phyloP scores from a whole-genome alignment of 2,888 invertebrate species.

The Drosophila seclusa region DNA sequence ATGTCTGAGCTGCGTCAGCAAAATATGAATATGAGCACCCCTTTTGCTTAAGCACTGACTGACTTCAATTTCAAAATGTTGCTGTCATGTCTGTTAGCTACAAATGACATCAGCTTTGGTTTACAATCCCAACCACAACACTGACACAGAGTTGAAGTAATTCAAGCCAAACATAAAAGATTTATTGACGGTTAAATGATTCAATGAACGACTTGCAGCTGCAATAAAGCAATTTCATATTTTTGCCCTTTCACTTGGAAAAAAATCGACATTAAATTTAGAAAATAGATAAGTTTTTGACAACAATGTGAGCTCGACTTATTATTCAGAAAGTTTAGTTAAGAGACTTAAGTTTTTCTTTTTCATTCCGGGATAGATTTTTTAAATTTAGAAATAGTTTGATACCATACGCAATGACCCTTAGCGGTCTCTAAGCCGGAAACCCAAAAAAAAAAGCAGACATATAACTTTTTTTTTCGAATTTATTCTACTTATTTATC shows the following conservation, averaged over 20 bases:
- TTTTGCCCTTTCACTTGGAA: background rate
- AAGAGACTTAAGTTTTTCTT: background rate
- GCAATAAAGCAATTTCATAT: conserved; percentile 19
- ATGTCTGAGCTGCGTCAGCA: conserved; percentile 66
- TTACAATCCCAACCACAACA: conserved; percentile 29
- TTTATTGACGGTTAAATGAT: conserved; percentile 14
- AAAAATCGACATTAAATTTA: background rate
- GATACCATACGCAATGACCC: no score
- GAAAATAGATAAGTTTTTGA: background rate
- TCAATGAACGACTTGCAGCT: conserved; percentile 17
- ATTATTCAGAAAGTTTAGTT: background rate
- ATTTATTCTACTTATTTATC: background rate
- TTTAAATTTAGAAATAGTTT: background rate
- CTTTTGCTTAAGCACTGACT: conserved; percentile 34
- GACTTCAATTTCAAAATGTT: conserved; percentile 55
- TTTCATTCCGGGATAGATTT: background rate
- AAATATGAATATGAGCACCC: conserved; percentile 37
- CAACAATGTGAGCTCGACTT: background rate
- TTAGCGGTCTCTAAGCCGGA: background rate
- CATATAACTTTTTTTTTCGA: background rate
- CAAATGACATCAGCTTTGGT: conserved; percentile 67
- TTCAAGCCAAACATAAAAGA: conserved; percentile 6
- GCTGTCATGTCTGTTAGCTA: conserved; percentile 62
- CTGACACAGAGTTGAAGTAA: conserved; percentile 12
- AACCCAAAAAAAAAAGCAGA: background rate